Evolutionary conservation across 92 coral and sea anemone species (phyloP).

Genomic region (Palythoa heliodiscus): DNA sequence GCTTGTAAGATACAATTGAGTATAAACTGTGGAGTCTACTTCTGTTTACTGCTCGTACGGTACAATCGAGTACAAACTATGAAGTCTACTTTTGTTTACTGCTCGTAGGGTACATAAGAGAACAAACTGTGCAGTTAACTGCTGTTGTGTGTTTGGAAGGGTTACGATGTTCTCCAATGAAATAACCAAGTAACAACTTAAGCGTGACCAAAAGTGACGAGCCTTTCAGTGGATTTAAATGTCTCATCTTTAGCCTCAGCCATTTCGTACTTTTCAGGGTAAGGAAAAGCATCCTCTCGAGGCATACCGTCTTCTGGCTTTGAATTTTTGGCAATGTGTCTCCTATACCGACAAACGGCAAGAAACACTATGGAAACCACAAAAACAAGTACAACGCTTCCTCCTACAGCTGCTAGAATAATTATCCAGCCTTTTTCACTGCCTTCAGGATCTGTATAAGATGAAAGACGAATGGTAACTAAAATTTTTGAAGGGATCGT

Average conservation of each 20-base stretch:
- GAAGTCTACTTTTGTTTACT: too few relatives aligned
- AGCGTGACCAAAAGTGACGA: neutral
- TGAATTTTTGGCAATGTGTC: too few relatives aligned
- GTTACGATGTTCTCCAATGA: too few relatives aligned
- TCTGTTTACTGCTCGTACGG: too few relatives aligned
- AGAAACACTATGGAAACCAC: neutral
- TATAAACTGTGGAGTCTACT: too few relatives aligned
- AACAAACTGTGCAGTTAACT: too few relatives aligned
- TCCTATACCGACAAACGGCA: neutral
- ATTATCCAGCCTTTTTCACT: neutral
- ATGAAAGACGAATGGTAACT: neutral
- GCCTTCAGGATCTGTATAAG: neutral
- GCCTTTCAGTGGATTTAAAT: constrained; percentile 10
- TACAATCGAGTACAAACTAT: too few relatives aligned
- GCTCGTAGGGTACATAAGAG: too few relatives aligned
- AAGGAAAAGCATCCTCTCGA: neutral
- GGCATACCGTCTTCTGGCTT: neutral
- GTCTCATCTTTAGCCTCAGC: neutral
- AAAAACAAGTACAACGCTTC: neutral
- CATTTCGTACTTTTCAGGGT: neutral
- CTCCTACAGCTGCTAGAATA: neutral
- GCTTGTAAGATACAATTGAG: too few relatives aligned
- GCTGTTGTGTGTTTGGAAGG: neutral
- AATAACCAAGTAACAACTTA: neutral
- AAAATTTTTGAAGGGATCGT: too few relatives aligned